phyloP scores from a whole-genome alignment of 2,888 invertebrate species.

The Sminthurinus aureus region DNA sequence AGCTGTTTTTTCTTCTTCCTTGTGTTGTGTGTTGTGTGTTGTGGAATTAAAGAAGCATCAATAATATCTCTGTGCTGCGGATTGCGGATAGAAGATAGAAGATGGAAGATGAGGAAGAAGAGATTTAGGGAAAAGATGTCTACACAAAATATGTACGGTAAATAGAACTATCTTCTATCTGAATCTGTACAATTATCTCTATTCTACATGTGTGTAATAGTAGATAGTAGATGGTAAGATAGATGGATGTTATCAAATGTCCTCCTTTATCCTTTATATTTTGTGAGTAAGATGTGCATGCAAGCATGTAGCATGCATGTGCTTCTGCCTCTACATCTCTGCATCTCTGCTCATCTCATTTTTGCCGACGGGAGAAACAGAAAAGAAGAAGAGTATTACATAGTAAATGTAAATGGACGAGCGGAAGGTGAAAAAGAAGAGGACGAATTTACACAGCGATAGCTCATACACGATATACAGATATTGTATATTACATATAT shows the following conservation, averaged over 20 bases:
- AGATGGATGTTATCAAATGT: neutral
- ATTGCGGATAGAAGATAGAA: slow-evolving; percentile 16
- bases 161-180: too few species aligned
- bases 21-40: neutral
- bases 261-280: neutral
- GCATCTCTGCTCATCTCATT: neutral
- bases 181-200: too few species aligned
- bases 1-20: neutral
- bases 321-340: neutral
- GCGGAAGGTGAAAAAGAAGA: slow-evolving; percentile 20
- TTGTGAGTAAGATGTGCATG: neutral
- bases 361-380: neutral
- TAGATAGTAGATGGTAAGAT: neutral
- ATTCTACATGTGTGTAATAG: too few species aligned
- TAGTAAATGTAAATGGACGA: slow-evolving; percentile 3
- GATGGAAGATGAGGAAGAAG: neutral
- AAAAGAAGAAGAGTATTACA: neutral
- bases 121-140: neutral
- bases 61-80: neutral
- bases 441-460: slow-evolving; percentile 8
- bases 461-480: neutral
- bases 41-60: neutral
- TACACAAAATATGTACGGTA: neutral
- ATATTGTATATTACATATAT: too few species aligned
- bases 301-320: neutral